Evolutionary conservation across 2,113 vertebrate species (phyloP).

Genomic region (Calypte anna): DNA sequence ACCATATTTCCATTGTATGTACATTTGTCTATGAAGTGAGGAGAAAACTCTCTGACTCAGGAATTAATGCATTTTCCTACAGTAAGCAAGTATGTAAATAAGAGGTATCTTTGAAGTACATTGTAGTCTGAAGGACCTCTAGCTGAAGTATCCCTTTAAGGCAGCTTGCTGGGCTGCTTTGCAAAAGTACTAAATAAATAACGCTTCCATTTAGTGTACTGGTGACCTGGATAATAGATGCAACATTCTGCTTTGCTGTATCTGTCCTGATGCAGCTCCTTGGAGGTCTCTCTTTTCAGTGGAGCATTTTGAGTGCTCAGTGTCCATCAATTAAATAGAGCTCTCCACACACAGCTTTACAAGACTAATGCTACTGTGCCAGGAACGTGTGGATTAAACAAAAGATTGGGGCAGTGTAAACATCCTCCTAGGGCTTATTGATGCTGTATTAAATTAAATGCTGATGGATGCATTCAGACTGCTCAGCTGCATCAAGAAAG

Average conservation of each 20-base stretch:
- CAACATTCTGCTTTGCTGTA: constrained; percentile 8
- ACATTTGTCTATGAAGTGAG: background rate
- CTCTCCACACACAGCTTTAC: constrained; percentile 58
- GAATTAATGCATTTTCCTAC: background rate
- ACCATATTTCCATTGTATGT: background rate
- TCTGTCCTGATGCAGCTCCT: constrained; percentile 50
- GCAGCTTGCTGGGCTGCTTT: constrained; percentile 27
- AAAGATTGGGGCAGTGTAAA: constrained; percentile 62
- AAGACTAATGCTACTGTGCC: constrained; percentile 47
- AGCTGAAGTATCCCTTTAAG: constrained; percentile 21
- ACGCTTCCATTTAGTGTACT: constrained; percentile 38
- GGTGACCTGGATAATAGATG: constrained; percentile 55
- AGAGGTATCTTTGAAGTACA: background rate
- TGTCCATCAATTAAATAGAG: constrained; percentile 60
- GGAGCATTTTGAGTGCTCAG: constrained; percentile 37
- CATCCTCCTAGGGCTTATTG: constrained; percentile 65
- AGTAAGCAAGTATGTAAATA: background rate
- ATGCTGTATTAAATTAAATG: constrained; percentile 66
- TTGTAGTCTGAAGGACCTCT: background rate
- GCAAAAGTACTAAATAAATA: constrained; percentile 43
- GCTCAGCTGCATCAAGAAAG: constrained; percentile 62
- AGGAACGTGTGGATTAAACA: constrained; percentile 69
- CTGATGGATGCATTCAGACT: constrained; percentile 65
- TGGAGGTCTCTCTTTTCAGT: constrained; percentile 58
- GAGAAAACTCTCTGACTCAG: background rate